Evolutionary conservation across 2,797 vertebrate species (phyloP), one percentile per base, ranked within the genome.

Genomic region (Neostethus bicornis): DNA sequence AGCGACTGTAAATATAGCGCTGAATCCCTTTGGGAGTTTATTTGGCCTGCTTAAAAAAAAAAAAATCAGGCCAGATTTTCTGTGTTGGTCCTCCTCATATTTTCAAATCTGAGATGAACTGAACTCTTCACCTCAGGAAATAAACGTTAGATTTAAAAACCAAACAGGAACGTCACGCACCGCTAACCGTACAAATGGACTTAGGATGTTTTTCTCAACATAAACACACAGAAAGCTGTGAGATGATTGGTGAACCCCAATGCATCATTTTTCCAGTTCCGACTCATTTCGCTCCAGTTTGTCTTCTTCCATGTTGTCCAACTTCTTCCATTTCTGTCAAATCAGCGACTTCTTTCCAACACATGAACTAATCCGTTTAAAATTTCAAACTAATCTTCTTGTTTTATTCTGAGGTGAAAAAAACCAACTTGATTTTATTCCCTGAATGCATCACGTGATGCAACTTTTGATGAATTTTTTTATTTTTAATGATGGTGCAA

Each of bases 101-200:
- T 56, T 59, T 21, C 44, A 37, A 43, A 1, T 28, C 54, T 48
- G 61, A 83, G 70, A 82, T 46, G 66, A 28, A 13, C 1, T 69
- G 55, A 80, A 85, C 78, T 64, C 52, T 65, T 35, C 35, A 71
- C 45, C 55, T 35, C 73, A 80, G 77, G 83, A 87, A 81, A 59
- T 59, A 32, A 59, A 65, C 41, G 64, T 74, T 86, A 71, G 82
- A 73, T 85, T 86, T 75, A 80, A 73, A 28, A 56, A 53, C 76
- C 56, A 75, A 69, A 70, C 70, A 23, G 24, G 67, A 38, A 12
- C 73, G 70, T 82, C 69, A 66, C 4, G 58, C 70, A 53, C 66
- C 52, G 7, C 32, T 39, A 52, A 64, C 52, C 67, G 55, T 64
- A 84, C 75, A 87, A 79, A 87, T 78, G 0, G 56, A 75, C 42